Percentiles rank a stretch among this genome's conserved stretches.
Evolutionary conservation across 2,888 invertebrate genomes (phyloP).

Genomic region (Tiliacea citrago): DNA sequence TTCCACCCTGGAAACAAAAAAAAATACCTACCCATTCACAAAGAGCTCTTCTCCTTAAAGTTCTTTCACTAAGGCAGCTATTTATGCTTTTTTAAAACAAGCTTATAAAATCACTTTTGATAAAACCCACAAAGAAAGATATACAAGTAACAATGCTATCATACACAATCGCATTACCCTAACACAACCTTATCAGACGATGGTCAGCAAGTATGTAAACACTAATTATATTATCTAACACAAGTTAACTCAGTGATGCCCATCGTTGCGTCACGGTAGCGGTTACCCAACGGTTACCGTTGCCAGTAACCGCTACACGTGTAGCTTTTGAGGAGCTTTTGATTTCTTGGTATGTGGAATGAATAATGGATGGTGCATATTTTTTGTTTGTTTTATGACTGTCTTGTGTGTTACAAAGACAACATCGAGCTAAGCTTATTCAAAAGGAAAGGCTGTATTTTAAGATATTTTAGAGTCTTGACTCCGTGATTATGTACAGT

Average conservation of each 20-base stretch:
- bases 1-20: too few relatives aligned
- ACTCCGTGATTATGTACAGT: not conserved
- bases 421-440: not conserved
- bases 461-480: not conserved
- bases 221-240: slow-evolving; percentile 55
- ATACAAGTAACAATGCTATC: slow-evolving; percentile 21
- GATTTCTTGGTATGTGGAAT: slow-evolving; percentile 20
- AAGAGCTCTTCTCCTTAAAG: not conserved
- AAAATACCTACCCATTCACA: too few relatives aligned
- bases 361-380: slow-evolving; percentile 19
- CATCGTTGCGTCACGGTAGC: slow-evolving; percentile 51
- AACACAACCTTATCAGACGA: slow-evolving; percentile 39
- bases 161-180: slow-evolving; percentile 8
- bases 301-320: slow-evolving; percentile 47
- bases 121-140: not conserved
- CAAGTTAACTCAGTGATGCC: slow-evolving; percentile 21
- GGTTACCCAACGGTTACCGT: slow-evolving; percentile 58
- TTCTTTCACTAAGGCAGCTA: too few relatives aligned
- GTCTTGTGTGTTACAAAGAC: not conserved
- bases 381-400: slow-evolving; percentile 7
- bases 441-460: not conserved
- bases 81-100: not conserved
- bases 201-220: slow-evolving; percentile 56
- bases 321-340: slow-evolving; percentile 40
- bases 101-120: not conserved